Percentiles rank a stretch among this genome's conserved stretches.
These are phyloP conservation scores for Drosophila koepferae DNA, from an alignment of 2,888 invertebrate genomes.

Conservation along the genomic window DNA sequence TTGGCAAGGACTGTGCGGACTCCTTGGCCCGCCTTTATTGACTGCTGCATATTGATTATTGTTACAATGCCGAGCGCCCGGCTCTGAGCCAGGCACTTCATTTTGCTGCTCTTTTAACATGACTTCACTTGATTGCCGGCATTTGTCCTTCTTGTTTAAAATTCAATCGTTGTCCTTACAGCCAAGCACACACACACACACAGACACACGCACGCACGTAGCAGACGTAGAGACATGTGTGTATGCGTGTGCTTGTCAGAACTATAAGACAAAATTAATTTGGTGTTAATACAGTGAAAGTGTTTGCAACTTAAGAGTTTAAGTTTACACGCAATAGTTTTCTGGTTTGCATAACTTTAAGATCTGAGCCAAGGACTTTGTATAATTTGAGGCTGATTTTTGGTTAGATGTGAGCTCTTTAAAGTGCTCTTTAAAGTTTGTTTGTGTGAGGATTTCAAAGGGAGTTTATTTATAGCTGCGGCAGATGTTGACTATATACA, in stretches of 20 bases:
- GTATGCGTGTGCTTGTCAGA: slow-evolving; percentile 13
- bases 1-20: slow-evolving; percentile 20
- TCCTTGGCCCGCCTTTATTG: slow-evolving; percentile 52
- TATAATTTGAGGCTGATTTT: not conserved
- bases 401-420: not conserved
- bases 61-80: slow-evolving; percentile 54
- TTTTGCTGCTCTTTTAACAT: slow-evolving; percentile 54
- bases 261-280: slow-evolving; percentile 64
- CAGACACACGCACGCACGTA: slow-evolving; percentile 13
- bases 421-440: too few species aligned
- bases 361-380: not conserved
- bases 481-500: too few species aligned
- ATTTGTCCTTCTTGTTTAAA: slow-evolving; percentile 73
- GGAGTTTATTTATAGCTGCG: not conserved
- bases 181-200: slow-evolving; percentile 25
- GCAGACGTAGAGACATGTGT: slow-evolving; percentile 3
- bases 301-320: slow-evolving; percentile 44
- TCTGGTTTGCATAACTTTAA: slow-evolving; percentile 35
- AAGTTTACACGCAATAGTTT: slow-evolving; percentile 37
- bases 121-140: slow-evolving; percentile 73
- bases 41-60: slow-evolving; percentile 81
- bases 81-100: slow-evolving; percentile 38
- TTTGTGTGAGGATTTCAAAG: too few species aligned
- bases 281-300: slow-evolving; percentile 79
- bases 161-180: slow-evolving; percentile 66